Conservation (phyloP, 2,888 invertebrate genomes). For the Horisme vitalbata region DNA sequence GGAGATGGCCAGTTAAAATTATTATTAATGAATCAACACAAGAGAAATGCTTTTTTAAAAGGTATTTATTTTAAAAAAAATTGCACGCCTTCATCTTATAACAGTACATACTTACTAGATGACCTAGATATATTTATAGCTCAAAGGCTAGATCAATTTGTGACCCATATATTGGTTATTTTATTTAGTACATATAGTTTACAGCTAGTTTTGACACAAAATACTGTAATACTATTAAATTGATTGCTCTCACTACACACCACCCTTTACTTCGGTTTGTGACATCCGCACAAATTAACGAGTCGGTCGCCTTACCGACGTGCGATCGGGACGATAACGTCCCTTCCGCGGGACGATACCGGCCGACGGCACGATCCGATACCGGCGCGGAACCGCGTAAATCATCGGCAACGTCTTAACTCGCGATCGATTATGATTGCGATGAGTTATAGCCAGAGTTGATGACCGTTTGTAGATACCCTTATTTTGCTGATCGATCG, state of each 20-base stretch:
- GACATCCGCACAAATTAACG: slow-evolving; percentile 70
- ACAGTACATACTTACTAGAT: too few relatives aligned
- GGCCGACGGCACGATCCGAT: slow-evolving; percentile 42
- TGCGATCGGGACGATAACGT: slow-evolving; percentile 65
- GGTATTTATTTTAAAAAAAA: too few relatives aligned
- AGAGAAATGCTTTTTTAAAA: too few relatives aligned
- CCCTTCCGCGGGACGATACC: slow-evolving; percentile 51
- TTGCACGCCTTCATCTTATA: too few relatives aligned
- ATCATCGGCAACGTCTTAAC: slow-evolving; percentile 33
- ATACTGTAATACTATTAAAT: neutral
- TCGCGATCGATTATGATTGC: slow-evolving; percentile 35
- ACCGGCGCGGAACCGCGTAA: slow-evolving; percentile 35
- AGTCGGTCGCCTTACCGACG: slow-evolving; percentile 64
- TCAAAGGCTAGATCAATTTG: too few relatives aligned
- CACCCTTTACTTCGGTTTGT: slow-evolving; percentile 46
- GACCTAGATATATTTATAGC: too few relatives aligned
- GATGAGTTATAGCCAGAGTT: slow-evolving; percentile 27
- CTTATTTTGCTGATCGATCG: slow-evolving; percentile 12
- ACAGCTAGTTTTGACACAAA: too few relatives aligned
- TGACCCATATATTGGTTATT: too few relatives aligned
- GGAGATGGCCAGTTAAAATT: too few relatives aligned
- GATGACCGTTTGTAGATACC: slow-evolving; percentile 32
- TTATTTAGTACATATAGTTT: too few relatives aligned
- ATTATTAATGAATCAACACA: too few relatives aligned
- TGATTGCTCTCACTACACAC: slow-evolving; percentile 35